Evolutionary conservation across 2,888 invertebrate species (phyloP), one percentile per base, ranked within the genome.

Genomic region (Lasioglossum pauxillum): DNA sequence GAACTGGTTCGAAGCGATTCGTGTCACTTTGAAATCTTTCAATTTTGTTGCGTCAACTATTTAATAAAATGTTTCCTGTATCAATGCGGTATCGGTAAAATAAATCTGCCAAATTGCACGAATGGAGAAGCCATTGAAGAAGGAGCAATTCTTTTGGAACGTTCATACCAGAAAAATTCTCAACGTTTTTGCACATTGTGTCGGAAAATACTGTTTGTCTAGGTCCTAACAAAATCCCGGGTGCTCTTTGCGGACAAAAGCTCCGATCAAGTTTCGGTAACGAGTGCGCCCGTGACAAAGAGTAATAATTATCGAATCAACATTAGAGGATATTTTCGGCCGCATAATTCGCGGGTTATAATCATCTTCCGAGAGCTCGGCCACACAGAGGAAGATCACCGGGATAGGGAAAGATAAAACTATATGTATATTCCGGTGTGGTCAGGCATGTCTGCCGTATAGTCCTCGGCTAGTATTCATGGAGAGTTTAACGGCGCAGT

Each of bases 401-500:
- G 57, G n/a, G 19, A 5, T 19, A n/a, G n/a, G 7, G 5, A 44
- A n/a, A 19, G 19, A 19, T 31, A 53, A 27, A 64, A 38, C 67
- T 53, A 46, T n/a, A 31, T 31, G 31, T 31, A 31, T 31, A 71
- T 49, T 16, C 8, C 8, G 60, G 75, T 53, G 41, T 75, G 41
- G 60, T 80, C 64, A 72, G 72, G 72, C 67, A 75, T 79, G 44
- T 64, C 49, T 31, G 38, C 53, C 64, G 44, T 53, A 57, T n/a
- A 57, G 57, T 75, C 74, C 8, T 57, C 76, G 72, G 60, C 75
- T 38, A 81, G 77, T 81, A 86, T 81, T 86, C 78, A 78, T 75
- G 44, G 53, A 16, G 64, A 57, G 75, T 78, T 81, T 78, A 86
- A 86, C 85, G 85, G 78, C 49, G 64, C 80, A 72, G 78, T 86